Evolutionary conservation across 2,888 invertebrate genomes (phyloP), one percentile per base, ranked within the genome.

Genomic region (Chymomyza amoena): DNA sequence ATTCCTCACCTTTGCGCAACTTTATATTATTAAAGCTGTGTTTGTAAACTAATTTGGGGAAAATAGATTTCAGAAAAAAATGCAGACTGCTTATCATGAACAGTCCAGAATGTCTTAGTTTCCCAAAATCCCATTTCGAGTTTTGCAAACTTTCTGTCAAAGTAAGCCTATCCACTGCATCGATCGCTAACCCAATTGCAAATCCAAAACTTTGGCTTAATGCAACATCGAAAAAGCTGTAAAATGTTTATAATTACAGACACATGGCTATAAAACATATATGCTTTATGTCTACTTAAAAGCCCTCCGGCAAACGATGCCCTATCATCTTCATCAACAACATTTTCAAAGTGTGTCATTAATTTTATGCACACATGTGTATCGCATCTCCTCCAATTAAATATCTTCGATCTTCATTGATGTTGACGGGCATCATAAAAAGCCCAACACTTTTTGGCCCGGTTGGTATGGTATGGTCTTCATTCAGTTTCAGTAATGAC

Each of bases 401-500:
- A 69, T 75, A 75, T 70, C 76, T 69, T 77, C 79, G 77, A 73
- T 77, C 73, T 56, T 61, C 61, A n/a, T n/a, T 45, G 16, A 39
- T 50, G 50, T 39, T 36, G 75, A 68, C 79, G 51, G 16, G 61
- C 54, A 45, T 13, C 39, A 45, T 45, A 45, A 45, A 45, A 45
- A 13, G 63, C 52, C 52, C 60, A 70, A 64, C 72, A 10, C 52
- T 54, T 54, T 54, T 16, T 16, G 51, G 15, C 13, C 18, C 2
- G 0, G 15, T 16, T 16, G 51, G 15, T n/a, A 18, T n/a, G 0
- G 15, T 51, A 51, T 57, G 60, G 65, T 72, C 69, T 70, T 70
- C 80, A 81, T 80, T 81, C 68, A 84, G 70, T 70, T 78, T 81
- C 32, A 32, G 82, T 81, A 84, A 84, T 82, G 82, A 82, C 82